Conservation (phyloP, 2,113 vertebrate species). For the Thunnus thynnus region DNA sequence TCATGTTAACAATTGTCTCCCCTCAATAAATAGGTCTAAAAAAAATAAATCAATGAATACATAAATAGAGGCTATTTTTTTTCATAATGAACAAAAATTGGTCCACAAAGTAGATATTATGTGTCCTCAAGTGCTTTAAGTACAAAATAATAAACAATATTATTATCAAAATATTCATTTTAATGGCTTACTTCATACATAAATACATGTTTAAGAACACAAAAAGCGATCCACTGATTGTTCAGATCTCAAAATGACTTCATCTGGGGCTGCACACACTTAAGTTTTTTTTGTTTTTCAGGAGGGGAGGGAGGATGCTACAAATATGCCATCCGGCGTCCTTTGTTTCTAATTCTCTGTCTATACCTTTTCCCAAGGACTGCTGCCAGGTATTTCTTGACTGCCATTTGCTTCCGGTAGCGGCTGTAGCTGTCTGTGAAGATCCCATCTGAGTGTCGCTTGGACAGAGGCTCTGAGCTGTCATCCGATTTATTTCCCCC, state of each 20-base stretch:
- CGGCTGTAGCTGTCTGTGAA: constrained; percentile 99
- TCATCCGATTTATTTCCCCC: constrained; percentile 87
- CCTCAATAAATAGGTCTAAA: constrained; percentile 74
- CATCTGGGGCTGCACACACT: constrained; percentile 88
- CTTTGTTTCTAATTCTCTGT: constrained; percentile 99
- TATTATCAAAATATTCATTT: constrained; percentile 99
- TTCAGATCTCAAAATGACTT: constrained; percentile 93
- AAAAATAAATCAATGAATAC: constrained; percentile 85
- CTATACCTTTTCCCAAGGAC: constrained; percentile 99
- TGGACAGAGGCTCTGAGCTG: constrained; percentile 92
- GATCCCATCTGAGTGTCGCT: constrained; percentile 98
- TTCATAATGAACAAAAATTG: constrained; percentile 88
- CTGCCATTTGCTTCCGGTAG: constrained; percentile 99
- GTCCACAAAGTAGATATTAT: constrained; percentile 95
- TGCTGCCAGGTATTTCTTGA: constrained; percentile 99
- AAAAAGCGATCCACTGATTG: constrained; percentile 91
- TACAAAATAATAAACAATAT: constrained; percentile 98
- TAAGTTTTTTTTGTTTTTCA: constrained; percentile 71
- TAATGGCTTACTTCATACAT: constrained; percentile 99
- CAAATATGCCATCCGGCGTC: constrained; percentile 97
- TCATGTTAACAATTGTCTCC: constrained; percentile 86
- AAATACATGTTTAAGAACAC: constrained; percentile 98
- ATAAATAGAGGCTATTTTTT: constrained; percentile 85
- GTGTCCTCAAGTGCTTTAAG: constrained; percentile 95
- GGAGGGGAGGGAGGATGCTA: constrained; percentile 85